Conservation (phyloP, 2,797 vertebrate genomes). For the Sphenopsis melanotis region DNA sequence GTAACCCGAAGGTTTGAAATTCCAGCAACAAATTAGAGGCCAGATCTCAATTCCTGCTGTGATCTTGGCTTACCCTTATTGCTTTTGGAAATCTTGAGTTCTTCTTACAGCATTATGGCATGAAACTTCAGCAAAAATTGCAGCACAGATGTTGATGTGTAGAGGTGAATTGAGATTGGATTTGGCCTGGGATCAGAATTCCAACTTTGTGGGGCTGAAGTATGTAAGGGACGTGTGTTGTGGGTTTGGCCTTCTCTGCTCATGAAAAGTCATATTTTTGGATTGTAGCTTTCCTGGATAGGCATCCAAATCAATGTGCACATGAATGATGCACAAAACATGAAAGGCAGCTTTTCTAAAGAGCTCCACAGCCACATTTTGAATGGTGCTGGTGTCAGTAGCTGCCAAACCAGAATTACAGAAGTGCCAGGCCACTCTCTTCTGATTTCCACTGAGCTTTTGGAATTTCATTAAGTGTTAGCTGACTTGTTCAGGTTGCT, state of each 20-base stretch:
- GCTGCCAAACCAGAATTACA: background rate
- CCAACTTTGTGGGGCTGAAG: background rate
- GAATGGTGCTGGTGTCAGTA: background rate
- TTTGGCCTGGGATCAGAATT: background rate
- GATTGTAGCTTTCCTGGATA: background rate
- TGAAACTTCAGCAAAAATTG: background rate
- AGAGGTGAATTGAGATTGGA: background rate
- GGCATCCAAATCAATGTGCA: background rate
- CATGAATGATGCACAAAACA: background rate
- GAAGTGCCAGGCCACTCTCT: background rate
- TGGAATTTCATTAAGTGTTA: background rate
- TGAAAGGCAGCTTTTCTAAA: background rate
- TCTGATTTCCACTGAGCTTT: background rate
- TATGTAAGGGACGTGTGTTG: accelerated
- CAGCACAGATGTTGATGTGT: background rate
- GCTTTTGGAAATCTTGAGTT: background rate
- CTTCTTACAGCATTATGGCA: background rate
- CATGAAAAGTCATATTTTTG: background rate
- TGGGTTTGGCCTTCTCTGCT: background rate
- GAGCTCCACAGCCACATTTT: background rate
- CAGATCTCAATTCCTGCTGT: background rate
- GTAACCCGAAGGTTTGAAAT: background rate
- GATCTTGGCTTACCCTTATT: background rate
- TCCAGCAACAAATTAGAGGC: background rate
- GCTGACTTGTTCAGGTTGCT: background rate